Percentiles rank a stretch among this genome's conserved stretches.
Conservation (phyloP, 2,797 vertebrate genomes). For the Manis javanica region DNA sequence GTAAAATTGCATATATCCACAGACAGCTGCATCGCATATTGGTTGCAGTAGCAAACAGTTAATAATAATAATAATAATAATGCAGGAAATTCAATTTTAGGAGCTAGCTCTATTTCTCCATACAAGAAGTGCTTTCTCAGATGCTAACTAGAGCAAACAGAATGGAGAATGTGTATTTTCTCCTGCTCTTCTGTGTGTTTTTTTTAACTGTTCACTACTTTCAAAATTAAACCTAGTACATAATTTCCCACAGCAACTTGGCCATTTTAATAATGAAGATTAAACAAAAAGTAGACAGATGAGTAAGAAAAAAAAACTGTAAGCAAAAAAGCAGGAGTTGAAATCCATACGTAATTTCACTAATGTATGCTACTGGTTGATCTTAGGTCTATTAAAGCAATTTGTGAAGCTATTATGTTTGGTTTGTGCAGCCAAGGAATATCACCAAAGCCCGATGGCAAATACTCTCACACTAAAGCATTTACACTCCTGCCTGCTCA, state of each 20-base stretch:
- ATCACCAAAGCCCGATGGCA: conserved; percentile 1
- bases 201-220: not conserved
- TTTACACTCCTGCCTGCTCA: not conserved
- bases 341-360: conserved; percentile 36
- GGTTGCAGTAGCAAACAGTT: conserved; percentile 56
- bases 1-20: conserved; percentile 70
- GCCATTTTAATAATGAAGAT: conserved; percentile 62
- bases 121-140: conserved; percentile 62
- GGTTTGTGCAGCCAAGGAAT: not conserved
- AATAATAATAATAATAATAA: conserved; percentile 69
- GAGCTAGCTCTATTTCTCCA: conserved; percentile 54
- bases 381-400: conserved; percentile 66
- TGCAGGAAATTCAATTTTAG: conserved; percentile 74
- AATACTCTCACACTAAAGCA: not conserved
- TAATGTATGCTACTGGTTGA: conserved; percentile 45
- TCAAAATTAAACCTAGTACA: not conserved
- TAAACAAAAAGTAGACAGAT: conserved; percentile 28
- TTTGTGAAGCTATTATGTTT: conserved; percentile 61
- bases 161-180: not conserved
- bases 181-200: not conserved
- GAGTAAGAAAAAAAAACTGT: not conserved
- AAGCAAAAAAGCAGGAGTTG: conserved; percentile 34
- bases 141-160: conserved; percentile 17
- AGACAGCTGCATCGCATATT: conserved; percentile 64
- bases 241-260: conserved; percentile 8